Conservation (phyloP, 2,797 vertebrate species). For the Esox masquinongy region DNA sequence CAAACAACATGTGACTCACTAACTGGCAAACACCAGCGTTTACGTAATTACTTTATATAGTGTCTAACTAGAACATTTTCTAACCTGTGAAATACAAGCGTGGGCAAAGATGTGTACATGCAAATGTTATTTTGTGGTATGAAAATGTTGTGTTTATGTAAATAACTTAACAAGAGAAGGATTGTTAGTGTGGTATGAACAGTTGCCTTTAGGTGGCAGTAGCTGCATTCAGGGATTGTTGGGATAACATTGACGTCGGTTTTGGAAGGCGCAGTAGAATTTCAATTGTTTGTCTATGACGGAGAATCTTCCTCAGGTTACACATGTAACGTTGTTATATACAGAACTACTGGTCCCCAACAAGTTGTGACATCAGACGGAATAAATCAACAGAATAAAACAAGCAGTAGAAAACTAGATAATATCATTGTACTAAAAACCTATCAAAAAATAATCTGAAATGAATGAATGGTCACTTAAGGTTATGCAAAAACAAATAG, state of each 20-base stretch:
- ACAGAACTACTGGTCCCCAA: not conserved
- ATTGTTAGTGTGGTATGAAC: slow-evolving; percentile 27
- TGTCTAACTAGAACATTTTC: not conserved
- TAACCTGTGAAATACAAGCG: not conserved
- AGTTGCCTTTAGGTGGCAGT: slow-evolving; percentile 69
- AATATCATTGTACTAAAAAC: not conserved
- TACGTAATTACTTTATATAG: not conserved
- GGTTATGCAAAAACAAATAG: not conserved
- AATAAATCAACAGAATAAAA: not conserved
- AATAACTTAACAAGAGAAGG: not conserved
- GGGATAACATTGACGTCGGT: not conserved
- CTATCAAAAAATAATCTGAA: not conserved
- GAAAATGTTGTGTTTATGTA: slow-evolving; percentile 1
- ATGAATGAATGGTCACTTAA: not conserved
- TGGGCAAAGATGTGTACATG: not conserved
- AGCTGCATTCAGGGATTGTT: slow-evolving; percentile 21
- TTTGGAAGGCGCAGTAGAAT: not conserved
- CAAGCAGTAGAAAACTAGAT: not conserved
- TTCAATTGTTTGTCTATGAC: not conserved
- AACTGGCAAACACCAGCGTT: not conserved
- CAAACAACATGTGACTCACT: not conserved
- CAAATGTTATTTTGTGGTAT: not conserved
- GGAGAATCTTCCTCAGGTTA: not conserved
- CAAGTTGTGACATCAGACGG: not conserved
- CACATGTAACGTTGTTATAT: not conserved